Evolutionary conservation across 2,888 invertebrate genomes (phyloP), one percentile per base, ranked within the genome.

Genomic region (Epistrophe grossulariae): DNA sequence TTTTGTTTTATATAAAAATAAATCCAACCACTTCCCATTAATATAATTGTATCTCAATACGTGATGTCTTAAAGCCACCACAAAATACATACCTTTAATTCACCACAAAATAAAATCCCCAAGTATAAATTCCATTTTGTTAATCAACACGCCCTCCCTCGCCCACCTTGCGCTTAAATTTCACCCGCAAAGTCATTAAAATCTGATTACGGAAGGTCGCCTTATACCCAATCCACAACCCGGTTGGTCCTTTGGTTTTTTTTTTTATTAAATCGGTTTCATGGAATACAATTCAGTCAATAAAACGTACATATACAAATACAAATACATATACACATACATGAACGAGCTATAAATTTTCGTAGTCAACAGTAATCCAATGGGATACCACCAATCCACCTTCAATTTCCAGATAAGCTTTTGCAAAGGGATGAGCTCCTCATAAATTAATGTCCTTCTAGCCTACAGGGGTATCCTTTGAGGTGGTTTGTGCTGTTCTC

Each of bases 371-470:
- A 60, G 38, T 40, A 60, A 60, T 40, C 60, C 60, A 40, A 40
- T 38, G 60, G 60, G 38, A 60, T 60, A 60, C 19, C 38, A 40
- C 45, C 48, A 48, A 59, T 78, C 77, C 77, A 50, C 24, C 59
- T 62, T 62, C 74, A 40, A 77, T 68, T 66, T 35, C 24, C 31
- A 77, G 66, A 76, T 76, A 66, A 74, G 50, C 73, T 40, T 74
- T 74, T 38, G 11, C 40, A 52, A 55, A 17, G 28, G 60, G 38
- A 73, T 64, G 45, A 64, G 64, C 64, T 17, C 11, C 45, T 28
- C 64, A 64, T 64, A 64, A 45, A 64, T 64, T 28, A 64, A 28
- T 64, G 28, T 64, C 60, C 40, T 64, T 28, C 45, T 31, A 43
- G 45, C 64, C 45, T 28, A 3, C n/a, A 45, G 60, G 60, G 7